Evolutionary conservation across 2,888 invertebrate genomes (phyloP), one percentile per base, ranked within the genome.

Genomic region (Pollenia angustigena): DNA sequence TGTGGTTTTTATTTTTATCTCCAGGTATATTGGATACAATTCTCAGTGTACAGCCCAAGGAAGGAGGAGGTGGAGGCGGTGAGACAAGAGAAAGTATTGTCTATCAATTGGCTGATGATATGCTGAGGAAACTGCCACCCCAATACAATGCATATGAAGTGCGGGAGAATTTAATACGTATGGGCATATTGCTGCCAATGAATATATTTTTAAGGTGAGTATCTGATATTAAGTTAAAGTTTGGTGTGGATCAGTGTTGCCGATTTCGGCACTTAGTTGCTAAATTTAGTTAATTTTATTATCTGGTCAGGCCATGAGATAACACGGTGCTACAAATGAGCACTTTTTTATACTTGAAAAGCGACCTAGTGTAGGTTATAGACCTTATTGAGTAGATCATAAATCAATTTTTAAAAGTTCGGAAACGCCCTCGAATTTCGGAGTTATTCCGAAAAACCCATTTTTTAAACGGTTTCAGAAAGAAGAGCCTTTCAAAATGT

Each of bases 41-140:
- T 90, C 94, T 99, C 58, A 98, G 96, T 92, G 99, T 99, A n/a
- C 99, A 99, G 91, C 99, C 99, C 0, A 99, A 99, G 92, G 98
- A 99, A 94, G 97, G 98, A 2, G 98, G 97, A 0, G 95, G 96
- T 23, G 96, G 96, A 85, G 97, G 98, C 0, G 98, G 98, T 0
- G 99, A 99, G 94, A 97, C 98, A 0, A 95, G 99, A 89, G 99
- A 99, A 93, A 97, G 96, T 89, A 96, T 98, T 62, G 99, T 99
- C 6, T 98, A 98, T 93, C 95, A 96, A 90, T 94, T 99, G 90
- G 98, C 98, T 9, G 97, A 98, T 90, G 99, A 99, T 91, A 99
- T 99, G 99, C 92, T 97, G 81, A 95, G 95, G 69, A 98, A 97
- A 93, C 91, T 96, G 88, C 99, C 99, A 0, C 95, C 95, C 79